phyloP scores from a whole-genome alignment of 2,888 invertebrate genomes.

The Liopterus haemorrhoidalis region DNA sequence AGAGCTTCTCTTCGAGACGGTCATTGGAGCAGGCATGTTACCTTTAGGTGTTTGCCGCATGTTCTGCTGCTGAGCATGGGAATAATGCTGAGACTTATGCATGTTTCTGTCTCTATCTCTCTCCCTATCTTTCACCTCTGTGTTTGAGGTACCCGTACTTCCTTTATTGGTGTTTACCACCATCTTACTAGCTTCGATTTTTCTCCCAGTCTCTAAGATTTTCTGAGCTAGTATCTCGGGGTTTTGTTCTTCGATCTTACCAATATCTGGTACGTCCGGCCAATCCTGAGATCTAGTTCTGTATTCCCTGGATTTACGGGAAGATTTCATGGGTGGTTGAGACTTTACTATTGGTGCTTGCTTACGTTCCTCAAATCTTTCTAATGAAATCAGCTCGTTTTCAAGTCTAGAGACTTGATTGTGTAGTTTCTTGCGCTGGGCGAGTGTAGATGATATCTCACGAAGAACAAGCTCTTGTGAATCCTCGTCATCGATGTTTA shows the following conservation, averaged over 20 bases:
- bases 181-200: constrained; percentile 78
- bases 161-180: constrained; percentile 36
- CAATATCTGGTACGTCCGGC: constrained; percentile 85
- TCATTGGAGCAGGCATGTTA: constrained; percentile 41
- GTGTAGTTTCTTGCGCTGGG: constrained; percentile 78
- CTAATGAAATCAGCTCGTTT: constrained; percentile 68
- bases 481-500: constrained; percentile 59
- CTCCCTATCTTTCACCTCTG: constrained; percentile 29
- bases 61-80: constrained; percentile 11
- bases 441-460: constrained; percentile 79
- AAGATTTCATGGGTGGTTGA: constrained; percentile 41
- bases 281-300: constrained; percentile 81
- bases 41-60: constrained; percentile 16
- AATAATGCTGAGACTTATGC: too few species aligned
- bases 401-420: constrained; percentile 75
- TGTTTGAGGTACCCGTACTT: constrained; percentile 28
- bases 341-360: constrained; percentile 40
- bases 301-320: constrained; percentile 63
- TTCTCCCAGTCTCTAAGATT: constrained; percentile 81
- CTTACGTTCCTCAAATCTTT: constrained; percentile 64
- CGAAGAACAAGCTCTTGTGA: constrained; percentile 78
- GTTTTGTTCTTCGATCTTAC: constrained; percentile 87
- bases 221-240: constrained; percentile 85
- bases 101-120: too few species aligned
- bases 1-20: constrained; percentile 37